Evolutionary conservation across 2,113 vertebrate genomes (phyloP), one percentile per base, ranked within the genome.

Genomic region (Protobothrops mucrosquamatus): DNA sequence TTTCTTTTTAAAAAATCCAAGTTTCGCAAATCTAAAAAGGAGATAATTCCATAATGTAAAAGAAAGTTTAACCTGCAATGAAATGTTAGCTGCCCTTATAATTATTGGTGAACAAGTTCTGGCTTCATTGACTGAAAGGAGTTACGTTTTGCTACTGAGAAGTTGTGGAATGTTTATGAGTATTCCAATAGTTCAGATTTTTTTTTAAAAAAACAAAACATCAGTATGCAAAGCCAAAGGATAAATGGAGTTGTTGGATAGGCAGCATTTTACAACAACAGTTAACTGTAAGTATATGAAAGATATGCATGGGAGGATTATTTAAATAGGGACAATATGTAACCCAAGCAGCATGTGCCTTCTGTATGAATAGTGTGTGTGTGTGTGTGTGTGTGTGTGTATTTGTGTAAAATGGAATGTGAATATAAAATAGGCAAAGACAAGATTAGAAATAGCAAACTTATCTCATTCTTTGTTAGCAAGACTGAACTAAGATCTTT

Each of bases 131-230:
- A 85, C 9, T 34, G 3, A 56, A 81, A 39, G 23, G 23, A 11
- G 22, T 26, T 0, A 7, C 0, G 22, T 69, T n/a, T 26, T 55
- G 61, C 39, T 48, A 34, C 43, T 85, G 39, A 85, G 69, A n/a
- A 18, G 43, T 43, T 85, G 54, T 85, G 54, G 88, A 89, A 92
- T 92, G 87, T 92, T 89, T 46, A 89, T 92, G 64, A 92, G 48
- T 89, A 89, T 92, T 92, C 87, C 39, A 89, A 34, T 6, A 34
- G 26, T 57, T 85, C 26, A 85, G 69, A 55, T 43, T 54, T 51
- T 48, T 48, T 51, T 51, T 59, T 56, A 20, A 7, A 39, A 85
- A 87, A 51, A 87, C n/a, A n/a, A 91, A 34, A 9, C n/a, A 56
- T 24, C 43, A n/a, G 56, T 6, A 34, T 3, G 46, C 54, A 91